A percentile compares a stretch with the other conserved stretches of the same genome.
Conservation (phyloP, 2,888 invertebrate genomes). For the Ernsta delagoae region DNA sequence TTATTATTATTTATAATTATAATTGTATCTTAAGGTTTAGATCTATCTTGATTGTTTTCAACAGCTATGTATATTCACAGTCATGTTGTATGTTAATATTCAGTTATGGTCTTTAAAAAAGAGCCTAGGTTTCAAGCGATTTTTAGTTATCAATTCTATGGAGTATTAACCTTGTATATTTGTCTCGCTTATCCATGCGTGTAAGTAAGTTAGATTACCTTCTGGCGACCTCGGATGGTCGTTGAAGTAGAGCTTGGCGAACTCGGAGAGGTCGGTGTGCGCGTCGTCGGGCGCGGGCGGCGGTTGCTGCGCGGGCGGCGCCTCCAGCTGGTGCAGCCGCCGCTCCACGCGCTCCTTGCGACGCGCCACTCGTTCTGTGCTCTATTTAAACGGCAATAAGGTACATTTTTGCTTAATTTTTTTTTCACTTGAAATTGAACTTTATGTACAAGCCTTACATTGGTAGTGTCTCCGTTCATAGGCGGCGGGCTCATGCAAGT, state of each 20-base stretch:
- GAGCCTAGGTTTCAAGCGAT: no score
- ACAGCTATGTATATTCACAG: no score
- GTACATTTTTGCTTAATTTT: not conserved
- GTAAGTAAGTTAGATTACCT: no score
- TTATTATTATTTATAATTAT: no score
- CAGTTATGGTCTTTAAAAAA: no score
- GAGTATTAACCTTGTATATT: no score
- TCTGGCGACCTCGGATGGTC: no score
- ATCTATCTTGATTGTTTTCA: no score
- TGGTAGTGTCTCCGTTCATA: slow-evolving; percentile 65
- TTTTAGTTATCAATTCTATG: no score
- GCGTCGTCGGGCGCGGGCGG: slow-evolving; percentile 60
- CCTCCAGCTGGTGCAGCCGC: slow-evolving; percentile 92
- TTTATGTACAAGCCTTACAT: slow-evolving; percentile 53
- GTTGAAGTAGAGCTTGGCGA: slow-evolving; percentile 97
- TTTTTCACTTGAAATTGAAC: not conserved
- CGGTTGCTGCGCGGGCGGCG: slow-evolving; percentile 54
- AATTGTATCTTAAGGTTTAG: no score
- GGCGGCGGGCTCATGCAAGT: slow-evolving; percentile 76
- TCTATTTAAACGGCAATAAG: slow-evolving; percentile 47
- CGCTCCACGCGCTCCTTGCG: slow-evolving; percentile 94
- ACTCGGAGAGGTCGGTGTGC: slow-evolving; percentile 94
- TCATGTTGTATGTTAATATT: no score
- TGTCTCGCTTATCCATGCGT: no score
- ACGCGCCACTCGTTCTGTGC: slow-evolving; percentile 86